Evolutionary conservation across 2,113 vertebrate species (phyloP).

Genomic region (Phasianus colchicus): DNA sequence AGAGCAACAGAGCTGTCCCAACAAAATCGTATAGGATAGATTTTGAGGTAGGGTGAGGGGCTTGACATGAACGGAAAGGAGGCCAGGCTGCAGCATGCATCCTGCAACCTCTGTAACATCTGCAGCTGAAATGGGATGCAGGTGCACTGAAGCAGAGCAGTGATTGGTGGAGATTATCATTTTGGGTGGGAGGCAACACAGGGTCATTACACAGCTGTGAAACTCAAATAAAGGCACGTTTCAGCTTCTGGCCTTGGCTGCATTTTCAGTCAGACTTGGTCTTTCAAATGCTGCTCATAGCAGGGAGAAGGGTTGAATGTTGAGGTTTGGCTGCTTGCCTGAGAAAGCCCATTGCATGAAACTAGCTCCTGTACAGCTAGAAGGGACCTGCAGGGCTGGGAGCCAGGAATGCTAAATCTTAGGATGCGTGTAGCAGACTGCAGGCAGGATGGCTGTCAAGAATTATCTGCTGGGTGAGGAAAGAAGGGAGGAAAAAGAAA

Average conservation of each 20-base stretch:
- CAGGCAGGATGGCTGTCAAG: background rate
- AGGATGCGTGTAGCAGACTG: background rate
- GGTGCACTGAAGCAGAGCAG: background rate
- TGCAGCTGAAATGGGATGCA: background rate
- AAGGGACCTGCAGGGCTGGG: constrained; percentile 24
- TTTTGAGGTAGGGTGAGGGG: background rate
- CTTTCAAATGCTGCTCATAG: constrained; percentile 41
- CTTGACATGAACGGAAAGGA: background rate
- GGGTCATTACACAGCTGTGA: background rate
- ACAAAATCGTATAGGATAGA: background rate
- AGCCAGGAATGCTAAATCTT: constrained; percentile 22
- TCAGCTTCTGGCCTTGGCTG: constrained; percentile 29
- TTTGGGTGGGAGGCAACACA: background rate
- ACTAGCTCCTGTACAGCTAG: background rate
- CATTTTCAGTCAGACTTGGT: constrained; percentile 3
- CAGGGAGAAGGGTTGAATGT: background rate
- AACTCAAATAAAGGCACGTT: constrained; percentile 35
- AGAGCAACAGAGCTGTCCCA: background rate
- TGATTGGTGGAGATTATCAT: background rate
- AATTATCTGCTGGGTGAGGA: background rate
- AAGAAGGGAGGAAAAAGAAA: background rate
- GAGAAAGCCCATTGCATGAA: constrained; percentile 14
- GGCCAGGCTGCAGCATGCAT: background rate
- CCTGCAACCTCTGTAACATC: background rate
- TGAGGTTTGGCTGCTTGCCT: constrained; percentile 57